Conservation (phyloP, 2,888 invertebrate species). For the Choristoneura rosaceana region DNA sequence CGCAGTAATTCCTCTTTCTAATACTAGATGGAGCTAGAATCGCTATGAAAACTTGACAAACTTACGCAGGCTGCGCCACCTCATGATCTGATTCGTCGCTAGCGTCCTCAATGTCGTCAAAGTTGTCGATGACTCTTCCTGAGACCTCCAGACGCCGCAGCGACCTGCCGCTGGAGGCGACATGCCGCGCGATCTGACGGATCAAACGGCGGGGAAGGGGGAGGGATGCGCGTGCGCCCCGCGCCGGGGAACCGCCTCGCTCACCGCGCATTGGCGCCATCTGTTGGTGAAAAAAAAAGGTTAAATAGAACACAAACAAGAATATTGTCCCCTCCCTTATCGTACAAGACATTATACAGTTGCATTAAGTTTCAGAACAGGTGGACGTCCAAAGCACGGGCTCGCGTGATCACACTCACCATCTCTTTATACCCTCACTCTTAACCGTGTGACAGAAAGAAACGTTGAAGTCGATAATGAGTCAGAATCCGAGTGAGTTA, state of each 20-base stretch:
- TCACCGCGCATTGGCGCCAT: slow-evolving; percentile 84
- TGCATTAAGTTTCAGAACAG: no score
- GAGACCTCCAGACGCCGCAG: slow-evolving; percentile 80
- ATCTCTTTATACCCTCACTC: no score
- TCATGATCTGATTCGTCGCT: slow-evolving; percentile 80
- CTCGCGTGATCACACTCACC: no score
- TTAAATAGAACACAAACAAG: neutral
- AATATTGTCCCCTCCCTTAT: no score
- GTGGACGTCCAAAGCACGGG: no score
- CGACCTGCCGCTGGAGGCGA: slow-evolving; percentile 82
- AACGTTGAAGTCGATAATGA: no score
- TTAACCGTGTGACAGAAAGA: no score
- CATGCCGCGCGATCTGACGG: slow-evolving; percentile 81
- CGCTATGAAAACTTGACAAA: slow-evolving; percentile 40
- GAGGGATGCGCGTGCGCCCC: slow-evolving; percentile 79
- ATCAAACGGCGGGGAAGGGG: slow-evolving; percentile 81
- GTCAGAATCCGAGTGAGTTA: no score
- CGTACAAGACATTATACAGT: no score
- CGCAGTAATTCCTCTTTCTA: neutral
- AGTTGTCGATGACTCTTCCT: slow-evolving; percentile 81
- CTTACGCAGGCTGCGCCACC: slow-evolving; percentile 76
- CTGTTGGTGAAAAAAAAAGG: slow-evolving; percentile 50
- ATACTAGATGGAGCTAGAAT: slow-evolving; percentile 1
- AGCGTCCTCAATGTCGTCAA: slow-evolving; percentile 77
- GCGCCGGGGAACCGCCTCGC: slow-evolving; percentile 78